Base-by-base conservation (phyloP, 2,888 invertebrate species). In the Odontothrips loti region DNA sequence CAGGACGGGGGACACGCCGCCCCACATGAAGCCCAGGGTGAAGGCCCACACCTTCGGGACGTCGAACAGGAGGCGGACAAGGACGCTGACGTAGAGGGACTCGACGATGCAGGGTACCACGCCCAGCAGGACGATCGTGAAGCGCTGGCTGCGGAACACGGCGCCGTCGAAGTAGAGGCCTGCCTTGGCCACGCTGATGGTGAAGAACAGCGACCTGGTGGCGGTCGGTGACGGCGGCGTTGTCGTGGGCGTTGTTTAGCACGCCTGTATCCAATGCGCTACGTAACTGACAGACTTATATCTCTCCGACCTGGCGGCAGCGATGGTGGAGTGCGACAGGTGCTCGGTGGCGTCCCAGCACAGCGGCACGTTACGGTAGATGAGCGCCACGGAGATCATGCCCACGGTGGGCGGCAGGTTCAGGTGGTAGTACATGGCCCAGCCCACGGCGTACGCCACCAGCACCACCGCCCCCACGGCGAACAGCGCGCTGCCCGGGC, bases 91-190 rank as follows among this genome's bases (percentile, higher is more conserved):
- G 68, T 27, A 75, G 23, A 75, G 68, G 11, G 68, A 75, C 68
- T 75, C 68, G 23, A 27, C 9, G 11, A 75, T 27, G 68, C 68
- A 75, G 23, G 68, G 68, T 8, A 75, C 9, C 68, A 75, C 68
- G 68, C 23, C 68, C 27, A 27, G 23, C 68, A 75, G 68, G 23
- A 75, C 68, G 68, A 75, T 75, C 11, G 68, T 75, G 23, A 75
- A 27, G 23, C 68, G 27, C 27, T 75, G 27, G 68, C 12, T 75
- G 27, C 68, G 68, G 68, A 75, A 75, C 68, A 75, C 68, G 68
- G 68, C 68, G 68, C 68, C 68, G 68, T 75, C 68, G 68, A 75
- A 75, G 68, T 75, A 75, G 23, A 75, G 68, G 23, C 68, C 68
- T 11, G 68, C 68, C 68, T 75, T 75, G 68, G 23, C 68, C 23